phyloP scores from a whole-genome alignment of 2,113 vertebrate species.

The Pelobates fuscus region DNA sequence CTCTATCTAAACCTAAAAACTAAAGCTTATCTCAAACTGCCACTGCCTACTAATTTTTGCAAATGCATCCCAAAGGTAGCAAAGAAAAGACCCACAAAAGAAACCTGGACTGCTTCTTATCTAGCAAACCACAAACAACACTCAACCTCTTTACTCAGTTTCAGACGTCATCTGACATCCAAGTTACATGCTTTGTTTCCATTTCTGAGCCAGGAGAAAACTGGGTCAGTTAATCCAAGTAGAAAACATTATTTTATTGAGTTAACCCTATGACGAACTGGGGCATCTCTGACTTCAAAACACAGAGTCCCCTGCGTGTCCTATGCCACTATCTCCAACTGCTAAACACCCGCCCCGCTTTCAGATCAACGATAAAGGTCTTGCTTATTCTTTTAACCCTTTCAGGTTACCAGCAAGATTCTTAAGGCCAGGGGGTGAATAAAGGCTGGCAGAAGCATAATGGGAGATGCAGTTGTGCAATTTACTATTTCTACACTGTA shows the following conservation, averaged over 20 bases:
- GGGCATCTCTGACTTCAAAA: slow-evolving; percentile 55
- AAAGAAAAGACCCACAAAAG: neutral
- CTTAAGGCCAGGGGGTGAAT: no score
- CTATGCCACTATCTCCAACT: neutral
- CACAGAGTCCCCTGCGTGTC: neutral
- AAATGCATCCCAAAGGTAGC: slow-evolving; percentile 25
- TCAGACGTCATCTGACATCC: slow-evolving; percentile 48
- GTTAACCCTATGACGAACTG: slow-evolving; percentile 68
- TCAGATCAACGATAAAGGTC: no score
- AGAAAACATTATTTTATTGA: slow-evolving; percentile 73
- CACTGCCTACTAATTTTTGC: slow-evolving; percentile 29
- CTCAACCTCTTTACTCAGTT: slow-evolving; percentile 50
- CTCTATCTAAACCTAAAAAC: slow-evolving; percentile 4
- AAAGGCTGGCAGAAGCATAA: no score
- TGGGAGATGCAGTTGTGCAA: no score
- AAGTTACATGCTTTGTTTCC: slow-evolving; percentile 60
- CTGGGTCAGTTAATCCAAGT: slow-evolving; percentile 74
- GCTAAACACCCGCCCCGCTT: no score
- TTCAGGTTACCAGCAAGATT: no score
- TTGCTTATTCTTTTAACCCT: no score
- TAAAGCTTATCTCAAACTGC: slow-evolving; percentile 35
- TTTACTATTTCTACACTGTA: no score
- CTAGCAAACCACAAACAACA: slow-evolving; percentile 29
- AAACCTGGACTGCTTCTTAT: slow-evolving; percentile 40
- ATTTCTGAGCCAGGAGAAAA: slow-evolving; percentile 63